phyloP scores from a whole-genome alignment of 1,140 invertebrate genomes.

The Cyphomyrmex costatus region DNA sequence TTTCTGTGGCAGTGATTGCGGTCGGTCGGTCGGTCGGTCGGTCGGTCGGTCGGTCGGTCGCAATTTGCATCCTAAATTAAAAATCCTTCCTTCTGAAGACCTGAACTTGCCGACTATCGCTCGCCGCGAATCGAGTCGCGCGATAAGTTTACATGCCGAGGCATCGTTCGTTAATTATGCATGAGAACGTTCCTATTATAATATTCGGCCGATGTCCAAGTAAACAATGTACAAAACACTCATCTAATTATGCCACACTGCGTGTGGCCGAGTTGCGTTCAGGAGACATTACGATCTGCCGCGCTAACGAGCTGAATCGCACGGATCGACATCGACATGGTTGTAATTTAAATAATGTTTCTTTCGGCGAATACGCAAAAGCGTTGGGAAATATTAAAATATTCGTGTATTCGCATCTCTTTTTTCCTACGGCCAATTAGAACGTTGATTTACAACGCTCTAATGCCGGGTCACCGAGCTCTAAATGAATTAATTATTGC shows the following conservation, averaged over 20 bases:
- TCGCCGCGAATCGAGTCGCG: slow-evolving; percentile 16
- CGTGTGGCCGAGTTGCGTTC: slow-evolving; percentile 33
- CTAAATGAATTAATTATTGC: slow-evolving; percentile 55
- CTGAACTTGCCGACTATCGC: slow-evolving; percentile 12
- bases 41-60: slow-evolving; percentile 26
- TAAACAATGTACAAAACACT: slow-evolving; percentile 51
- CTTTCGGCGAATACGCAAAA: not conserved
- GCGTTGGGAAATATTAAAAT: slow-evolving; percentile 40
- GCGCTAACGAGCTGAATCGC: slow-evolving; percentile 39
- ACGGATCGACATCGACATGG: slow-evolving; percentile 10
- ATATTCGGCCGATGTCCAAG: slow-evolving; percentile 26
- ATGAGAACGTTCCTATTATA: slow-evolving; percentile 30
- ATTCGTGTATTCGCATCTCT: not conserved
- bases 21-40: slow-evolving; percentile 27
- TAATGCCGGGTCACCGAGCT: slow-evolving; percentile 22
- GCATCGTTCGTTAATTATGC: slow-evolving; percentile 53
- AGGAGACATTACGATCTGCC: slow-evolving; percentile 10
- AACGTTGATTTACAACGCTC: slow-evolving; percentile 44
- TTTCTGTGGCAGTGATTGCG: slow-evolving; percentile 22
- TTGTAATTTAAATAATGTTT: slow-evolving; percentile 28
- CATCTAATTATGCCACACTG: slow-evolving; percentile 28
- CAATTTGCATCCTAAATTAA: slow-evolving; percentile 64
- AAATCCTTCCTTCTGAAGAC: slow-evolving; percentile 30
- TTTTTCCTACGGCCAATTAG: slow-evolving; percentile 22
- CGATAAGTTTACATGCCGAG: slow-evolving; percentile 28